Conservation (phyloP, 2,797 vertebrate genomes). For the Lerista edwardsae region DNA sequence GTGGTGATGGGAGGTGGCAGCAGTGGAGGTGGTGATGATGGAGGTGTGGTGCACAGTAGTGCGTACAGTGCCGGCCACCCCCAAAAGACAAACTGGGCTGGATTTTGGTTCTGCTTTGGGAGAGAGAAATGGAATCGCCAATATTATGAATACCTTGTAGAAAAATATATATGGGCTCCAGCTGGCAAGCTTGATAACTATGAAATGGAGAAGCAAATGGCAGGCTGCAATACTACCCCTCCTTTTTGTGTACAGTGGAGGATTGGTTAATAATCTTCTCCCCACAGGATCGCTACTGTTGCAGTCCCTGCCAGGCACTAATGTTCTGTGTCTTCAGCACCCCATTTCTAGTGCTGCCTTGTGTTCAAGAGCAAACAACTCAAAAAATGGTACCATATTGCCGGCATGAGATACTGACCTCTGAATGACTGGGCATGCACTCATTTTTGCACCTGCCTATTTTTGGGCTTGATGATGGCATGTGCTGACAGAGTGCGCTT, state of each 20-base stretch:
- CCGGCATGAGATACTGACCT: neutral
- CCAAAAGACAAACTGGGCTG: no score
- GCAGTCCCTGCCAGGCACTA: neutral
- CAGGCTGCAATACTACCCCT: neutral
- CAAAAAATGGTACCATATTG: accelerated
- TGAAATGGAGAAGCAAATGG: neutral
- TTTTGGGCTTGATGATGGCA: no score
- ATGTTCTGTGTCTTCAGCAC: neutral
- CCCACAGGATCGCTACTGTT: neutral
- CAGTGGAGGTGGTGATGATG: no score
- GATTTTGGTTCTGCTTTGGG: no score
- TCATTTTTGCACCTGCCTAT: neutral
- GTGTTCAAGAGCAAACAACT: neutral
- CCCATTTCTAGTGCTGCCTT: neutral
- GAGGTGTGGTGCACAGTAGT: no score
- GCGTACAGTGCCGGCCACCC: no score
- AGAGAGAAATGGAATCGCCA: no score
- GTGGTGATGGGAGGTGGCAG: no score
- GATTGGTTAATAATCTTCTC: neutral
- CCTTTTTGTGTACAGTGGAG: neutral
- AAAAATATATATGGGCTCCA: neutral
- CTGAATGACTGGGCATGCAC: neutral
- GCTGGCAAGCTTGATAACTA: neutral
- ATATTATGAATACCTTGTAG: no score
- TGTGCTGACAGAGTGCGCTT: neutral